Percentiles rank a stretch among this genome's conserved stretches.
Evolutionary conservation across 2,797 vertebrate genomes (phyloP).

Genomic region (Hypotaenidia okinawae): DNA sequence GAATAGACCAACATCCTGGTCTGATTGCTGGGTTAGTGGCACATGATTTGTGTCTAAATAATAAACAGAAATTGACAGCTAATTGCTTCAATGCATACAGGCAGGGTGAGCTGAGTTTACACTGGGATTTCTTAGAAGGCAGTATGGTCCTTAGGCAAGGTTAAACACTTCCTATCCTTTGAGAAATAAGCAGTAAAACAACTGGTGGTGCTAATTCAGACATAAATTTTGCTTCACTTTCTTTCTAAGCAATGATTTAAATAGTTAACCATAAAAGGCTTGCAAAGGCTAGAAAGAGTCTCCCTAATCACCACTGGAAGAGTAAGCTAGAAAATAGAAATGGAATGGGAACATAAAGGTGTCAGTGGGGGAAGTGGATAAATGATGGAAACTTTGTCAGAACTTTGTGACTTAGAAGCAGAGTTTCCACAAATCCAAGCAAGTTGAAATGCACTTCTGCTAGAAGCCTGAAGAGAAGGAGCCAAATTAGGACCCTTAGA

Average conservation of each 20-base stretch:
- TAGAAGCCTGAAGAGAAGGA: not conserved
- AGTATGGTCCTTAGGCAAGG: not conserved
- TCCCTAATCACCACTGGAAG: not conserved
- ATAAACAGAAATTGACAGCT: not conserved
- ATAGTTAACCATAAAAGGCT: not conserved
- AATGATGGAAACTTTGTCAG: not conserved
- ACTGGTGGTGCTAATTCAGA: not conserved
- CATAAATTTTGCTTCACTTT: not conserved
- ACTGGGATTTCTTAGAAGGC: not conserved
- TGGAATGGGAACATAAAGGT: not conserved
- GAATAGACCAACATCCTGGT: not conserved
- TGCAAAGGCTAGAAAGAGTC: not conserved
- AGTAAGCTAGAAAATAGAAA: not conserved
- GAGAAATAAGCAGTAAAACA: not conserved
- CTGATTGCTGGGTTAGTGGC: not conserved
- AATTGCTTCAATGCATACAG: not conserved
- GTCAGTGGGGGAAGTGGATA: not conserved
- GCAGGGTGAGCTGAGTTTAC: not conserved
- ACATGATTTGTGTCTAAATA: not conserved
- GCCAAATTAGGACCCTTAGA: not conserved
- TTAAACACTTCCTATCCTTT: not conserved
- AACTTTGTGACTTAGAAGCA: not conserved
- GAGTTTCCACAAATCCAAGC: not conserved
- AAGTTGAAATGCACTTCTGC: not conserved
- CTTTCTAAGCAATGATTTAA: not conserved